phyloP scores from a whole-genome alignment of 1,140 invertebrate genomes.

The Latrodectus geometricus region DNA sequence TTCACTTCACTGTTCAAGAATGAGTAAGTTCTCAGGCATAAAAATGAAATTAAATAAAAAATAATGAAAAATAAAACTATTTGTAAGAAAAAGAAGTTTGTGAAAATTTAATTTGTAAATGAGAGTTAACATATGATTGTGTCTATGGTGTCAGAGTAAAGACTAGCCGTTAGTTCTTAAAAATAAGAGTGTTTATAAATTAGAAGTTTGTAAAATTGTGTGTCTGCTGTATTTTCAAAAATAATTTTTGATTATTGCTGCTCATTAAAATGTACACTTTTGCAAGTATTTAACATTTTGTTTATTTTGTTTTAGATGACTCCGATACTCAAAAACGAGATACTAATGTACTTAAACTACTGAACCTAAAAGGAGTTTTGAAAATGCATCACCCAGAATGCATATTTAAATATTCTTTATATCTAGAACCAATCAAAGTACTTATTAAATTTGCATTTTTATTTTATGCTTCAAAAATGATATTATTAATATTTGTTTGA shows the following conservation, averaged over 20 bases:
- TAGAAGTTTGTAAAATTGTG: too few relatives aligned
- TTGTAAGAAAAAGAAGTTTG: too few relatives aligned
- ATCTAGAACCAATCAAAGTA: conserved; percentile 32
- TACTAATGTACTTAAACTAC: conserved; percentile 26
- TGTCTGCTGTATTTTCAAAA: neutral
- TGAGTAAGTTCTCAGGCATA: too few relatives aligned
- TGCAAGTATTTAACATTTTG: neutral
- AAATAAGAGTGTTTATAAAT: too few relatives aligned
- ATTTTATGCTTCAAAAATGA: neutral
- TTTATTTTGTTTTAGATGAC: neutral
- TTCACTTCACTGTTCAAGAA: too few relatives aligned
- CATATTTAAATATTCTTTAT: conserved; percentile 36
- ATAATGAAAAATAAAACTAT: too few relatives aligned
- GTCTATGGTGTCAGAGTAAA: too few relatives aligned
- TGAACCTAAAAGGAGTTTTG: conserved; percentile 49
- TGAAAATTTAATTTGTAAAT: too few relatives aligned
- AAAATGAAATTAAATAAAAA: too few relatives aligned
- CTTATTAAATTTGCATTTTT: neutral
- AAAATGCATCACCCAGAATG: conserved; percentile 30
- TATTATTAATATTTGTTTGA: neutral
- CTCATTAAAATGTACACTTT: neutral
- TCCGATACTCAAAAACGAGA: neutral
- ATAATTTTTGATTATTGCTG: neutral
- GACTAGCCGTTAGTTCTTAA: too few relatives aligned
- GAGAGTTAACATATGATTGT: too few relatives aligned